Base-by-base conservation (phyloP, 2,797 vertebrate species). In the Moxostoma hubbsi region DNA sequence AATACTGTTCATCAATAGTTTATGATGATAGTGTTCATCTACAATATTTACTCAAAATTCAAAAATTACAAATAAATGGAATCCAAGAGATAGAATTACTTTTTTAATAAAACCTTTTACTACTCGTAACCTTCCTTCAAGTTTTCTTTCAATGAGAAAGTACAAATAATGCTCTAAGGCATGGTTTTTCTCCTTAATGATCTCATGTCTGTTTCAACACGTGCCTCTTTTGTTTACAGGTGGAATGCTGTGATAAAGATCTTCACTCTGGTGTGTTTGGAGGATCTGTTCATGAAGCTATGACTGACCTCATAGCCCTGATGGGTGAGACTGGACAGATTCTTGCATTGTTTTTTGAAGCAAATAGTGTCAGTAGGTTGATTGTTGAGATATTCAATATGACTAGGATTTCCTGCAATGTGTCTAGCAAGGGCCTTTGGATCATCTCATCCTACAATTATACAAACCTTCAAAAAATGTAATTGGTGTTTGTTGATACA, bases 191-290 rank as follows among this genome's bases (percentile, higher is more conserved):
- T 61, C 5, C 24, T 61, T 3, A 5, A 5, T 0, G 2, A 36
- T 73, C 12, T 36, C 18, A 24, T 43, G 12, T 36, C 47, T 43
- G 6, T 50, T 13, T 16, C 24, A 13, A 36, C 47, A 57, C 6
- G 1, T 45, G 24, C 24, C 9, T 62, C 12, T 50, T 65, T 6
- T 15, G 1, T 13, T 8, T 84, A 0, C 86, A 99, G 98, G 92
- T 99, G 85, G 93, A 94, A 61, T 95, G 96, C 47, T 87, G 90
- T 65, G 89, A 83, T 51, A 98, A 93, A 86, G 98, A 99, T 86
- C 95, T 99, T 11, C 98, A 99, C 84, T 99, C 98, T 0, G 98
- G 98, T 0, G 97, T 98, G 73, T 98, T 98, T 58, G 98, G 98
- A 0, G 98, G 98, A 9, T 98, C 97, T 0, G 95, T 99, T 45